These are phyloP conservation scores for Lucilia cuprina DNA, from an alignment of 1,140 invertebrate species.

Conservation along the genomic window DNA sequence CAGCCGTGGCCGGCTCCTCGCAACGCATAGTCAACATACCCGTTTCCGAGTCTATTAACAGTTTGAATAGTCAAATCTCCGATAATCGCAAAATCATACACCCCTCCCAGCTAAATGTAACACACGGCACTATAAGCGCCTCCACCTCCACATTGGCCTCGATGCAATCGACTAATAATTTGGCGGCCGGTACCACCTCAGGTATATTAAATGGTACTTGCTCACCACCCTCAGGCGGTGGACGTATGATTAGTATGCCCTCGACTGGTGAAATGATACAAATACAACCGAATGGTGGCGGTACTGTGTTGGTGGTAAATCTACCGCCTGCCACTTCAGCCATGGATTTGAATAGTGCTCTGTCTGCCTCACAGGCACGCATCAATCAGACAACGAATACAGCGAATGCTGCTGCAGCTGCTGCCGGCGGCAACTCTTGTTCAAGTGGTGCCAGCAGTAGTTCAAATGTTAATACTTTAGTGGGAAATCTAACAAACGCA, in stretches of 20 bases:
- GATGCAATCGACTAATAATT: conserved; percentile 35
- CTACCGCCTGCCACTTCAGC: conserved; percentile 71
- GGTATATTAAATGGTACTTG: conserved; percentile 16
- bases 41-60: conserved; percentile 65
- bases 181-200: neutral
- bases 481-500: conserved; percentile 26
- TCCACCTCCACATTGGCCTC: conserved; percentile 51
- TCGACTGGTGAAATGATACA: conserved; percentile 68
- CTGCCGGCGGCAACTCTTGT: conserved; percentile 30
- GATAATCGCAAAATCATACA: conserved; percentile 59
- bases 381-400: conserved; percentile 48
- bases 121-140: conserved; percentile 44
- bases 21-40: conserved; percentile 51
- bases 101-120: conserved; percentile 49
- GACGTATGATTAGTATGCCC: conserved; percentile 64
- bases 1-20: conserved; percentile 22
- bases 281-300: conserved; percentile 69
- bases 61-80: conserved; percentile 60
- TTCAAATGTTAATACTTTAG: conserved; percentile 30
- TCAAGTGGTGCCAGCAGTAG: conserved; percentile 67
- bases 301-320: conserved; percentile 80
- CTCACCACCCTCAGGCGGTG: conserved; percentile 41
- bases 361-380: conserved; percentile 44
- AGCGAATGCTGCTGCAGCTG: conserved; percentile 49
- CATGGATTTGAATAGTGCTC: conserved; percentile 50